Conservation (phyloP, 2,888 invertebrate species). For the Cantharis flavilabris region DNA sequence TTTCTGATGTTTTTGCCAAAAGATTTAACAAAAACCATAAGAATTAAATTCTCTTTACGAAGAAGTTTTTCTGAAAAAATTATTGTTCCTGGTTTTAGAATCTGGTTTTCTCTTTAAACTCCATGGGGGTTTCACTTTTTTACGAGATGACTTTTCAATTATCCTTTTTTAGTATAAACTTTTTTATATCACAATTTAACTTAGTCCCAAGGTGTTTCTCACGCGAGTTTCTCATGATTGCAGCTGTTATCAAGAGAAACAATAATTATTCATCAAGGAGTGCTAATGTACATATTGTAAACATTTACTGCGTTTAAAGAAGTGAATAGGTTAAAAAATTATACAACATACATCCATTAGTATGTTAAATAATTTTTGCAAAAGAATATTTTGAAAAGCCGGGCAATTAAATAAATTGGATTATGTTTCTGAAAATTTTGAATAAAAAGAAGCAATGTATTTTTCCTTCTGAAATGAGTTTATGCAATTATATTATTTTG, state of each 20-base stretch:
- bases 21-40: no score
- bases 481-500: not conserved
- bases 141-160: no score
- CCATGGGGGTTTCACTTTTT: no score
- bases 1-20: no score
- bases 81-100: not conserved
- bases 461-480: not conserved
- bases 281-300: not conserved
- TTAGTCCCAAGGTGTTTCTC: not conserved
- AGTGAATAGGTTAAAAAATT: not conserved
- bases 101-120: no score
- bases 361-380: not conserved
- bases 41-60: no score
- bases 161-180: not conserved
- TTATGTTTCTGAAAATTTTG: not conserved
- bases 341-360: no score
- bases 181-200: not conserved
- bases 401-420: not conserved
- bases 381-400: not conserved
- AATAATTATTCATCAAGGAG: not conserved
- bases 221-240: not conserved
- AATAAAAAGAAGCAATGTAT: not conserved
- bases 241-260: not conserved
- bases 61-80: no score
- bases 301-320: not conserved